phyloP scores from a whole-genome alignment of 1,140 invertebrate genomes.

The Neuroterus valhalla region DNA sequence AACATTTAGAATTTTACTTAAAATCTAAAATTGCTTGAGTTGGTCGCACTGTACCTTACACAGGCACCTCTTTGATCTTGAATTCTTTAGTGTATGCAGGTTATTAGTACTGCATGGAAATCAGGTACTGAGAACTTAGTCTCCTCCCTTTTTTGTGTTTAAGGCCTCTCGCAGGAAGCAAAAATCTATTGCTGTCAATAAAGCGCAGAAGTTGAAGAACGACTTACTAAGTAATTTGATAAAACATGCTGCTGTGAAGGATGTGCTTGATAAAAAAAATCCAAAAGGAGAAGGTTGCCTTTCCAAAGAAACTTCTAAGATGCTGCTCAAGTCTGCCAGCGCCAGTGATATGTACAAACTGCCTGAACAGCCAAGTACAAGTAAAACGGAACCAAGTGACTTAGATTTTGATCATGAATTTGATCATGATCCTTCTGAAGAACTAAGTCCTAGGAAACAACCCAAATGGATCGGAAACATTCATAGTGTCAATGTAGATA shows the following conservation, averaged over 20 bases:
- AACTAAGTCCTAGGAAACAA: conserved; percentile 73
- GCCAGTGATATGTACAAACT: conserved; percentile 82
- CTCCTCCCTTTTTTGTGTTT: conserved; percentile 65
- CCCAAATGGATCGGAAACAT: conserved; percentile 80
- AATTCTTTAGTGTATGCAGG: conserved; percentile 66
- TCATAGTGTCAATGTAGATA: conserved; percentile 87
- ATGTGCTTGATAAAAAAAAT: conserved; percentile 66
- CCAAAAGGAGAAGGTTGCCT: conserved; percentile 43
- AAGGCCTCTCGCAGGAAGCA: conserved; percentile 86
- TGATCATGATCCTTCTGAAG: conserved; percentile 66
- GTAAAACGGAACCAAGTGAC: conserved; percentile 67
- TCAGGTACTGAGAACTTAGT: conserved; percentile 68
- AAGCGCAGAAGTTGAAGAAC: conserved; percentile 83
- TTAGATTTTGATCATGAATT: conserved; percentile 60
- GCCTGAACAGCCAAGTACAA: conserved; percentile 77
- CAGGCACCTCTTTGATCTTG: conserved; percentile 58
- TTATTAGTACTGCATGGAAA: conserved; percentile 69
- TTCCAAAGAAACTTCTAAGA: conserved; percentile 36
- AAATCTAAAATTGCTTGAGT: too few species aligned
- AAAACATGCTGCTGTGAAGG: conserved; percentile 73
- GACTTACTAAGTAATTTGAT: conserved; percentile 82
- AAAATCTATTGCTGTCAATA: conserved; percentile 82
- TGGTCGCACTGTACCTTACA: conserved; percentile 47
- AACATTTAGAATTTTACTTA: too few species aligned
- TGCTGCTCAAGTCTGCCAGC: conserved; percentile 9